Evolutionary conservation across 2,113 vertebrate genomes (phyloP).

Genomic region (Melospiza georgiana): DNA sequence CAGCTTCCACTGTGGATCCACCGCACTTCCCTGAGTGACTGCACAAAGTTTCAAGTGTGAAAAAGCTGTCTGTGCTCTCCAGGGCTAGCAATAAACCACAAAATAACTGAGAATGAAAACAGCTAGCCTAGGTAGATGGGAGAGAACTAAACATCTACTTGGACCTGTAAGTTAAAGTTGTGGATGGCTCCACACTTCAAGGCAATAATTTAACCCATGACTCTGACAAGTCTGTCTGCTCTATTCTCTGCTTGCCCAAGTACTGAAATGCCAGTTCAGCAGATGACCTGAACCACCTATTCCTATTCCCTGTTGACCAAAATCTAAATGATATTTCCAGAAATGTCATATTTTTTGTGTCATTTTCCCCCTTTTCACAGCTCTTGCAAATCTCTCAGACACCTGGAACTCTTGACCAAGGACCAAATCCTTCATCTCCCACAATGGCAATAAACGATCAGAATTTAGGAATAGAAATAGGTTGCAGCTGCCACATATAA

Average conservation of each 20-base stretch:
- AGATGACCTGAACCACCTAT: slow-evolving; percentile 30
- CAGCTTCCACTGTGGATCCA: neutral
- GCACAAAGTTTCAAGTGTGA: neutral
- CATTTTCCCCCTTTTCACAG: slow-evolving; percentile 11
- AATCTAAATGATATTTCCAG: slow-evolving; percentile 63
- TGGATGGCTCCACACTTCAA: neutral
- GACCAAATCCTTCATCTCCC: slow-evolving; percentile 48
- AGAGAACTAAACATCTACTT: neutral
- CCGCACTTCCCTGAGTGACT: neutral
- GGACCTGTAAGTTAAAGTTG: neutral
- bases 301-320: slow-evolving; percentile 24
- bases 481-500: slow-evolving; percentile 23
- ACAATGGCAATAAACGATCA: slow-evolving; percentile 43
- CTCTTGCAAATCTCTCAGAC: slow-evolving; percentile 35
- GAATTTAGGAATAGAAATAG: slow-evolving; percentile 43
- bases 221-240: neutral
- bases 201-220: slow-evolving; percentile 26
- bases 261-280: slow-evolving; percentile 49
- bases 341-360: slow-evolving; percentile 30
- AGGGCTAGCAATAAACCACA: neutral
- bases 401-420: slow-evolving; percentile 20
- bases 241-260: neutral
- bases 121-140: neutral
- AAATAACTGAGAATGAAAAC: slow-evolving; percentile 4
- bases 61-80: neutral